Percentiles rank a stretch among this genome's conserved stretches.
Evolutionary conservation across 2,797 vertebrate species (phyloP).

Genomic region (Hydrolagus colliei): DNA sequence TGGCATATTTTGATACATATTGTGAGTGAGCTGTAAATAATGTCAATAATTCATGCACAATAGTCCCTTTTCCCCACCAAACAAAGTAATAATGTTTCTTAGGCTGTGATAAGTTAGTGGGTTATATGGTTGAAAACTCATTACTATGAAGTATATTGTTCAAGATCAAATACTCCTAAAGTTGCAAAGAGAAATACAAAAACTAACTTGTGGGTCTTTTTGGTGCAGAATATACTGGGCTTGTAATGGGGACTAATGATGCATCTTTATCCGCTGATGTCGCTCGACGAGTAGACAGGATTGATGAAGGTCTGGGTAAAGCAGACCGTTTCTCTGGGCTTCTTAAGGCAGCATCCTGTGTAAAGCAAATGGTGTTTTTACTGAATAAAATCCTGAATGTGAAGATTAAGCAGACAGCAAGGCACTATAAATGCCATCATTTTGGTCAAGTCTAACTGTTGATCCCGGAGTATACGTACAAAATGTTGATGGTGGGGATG

Average conservation of each 20-base stretch:
- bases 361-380: conserved; percentile 33
- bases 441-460: too few species aligned
- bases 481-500: too few species aligned
- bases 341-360: conserved; percentile 77
- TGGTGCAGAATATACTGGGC: conserved; percentile 60
- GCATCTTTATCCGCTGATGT: conserved; percentile 81
- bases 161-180: not conserved
- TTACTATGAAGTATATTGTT: not conserved
- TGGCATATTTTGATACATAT: too few species aligned
- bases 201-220: conserved; percentile 85
- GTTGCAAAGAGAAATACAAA: not conserved
- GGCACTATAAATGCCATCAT: too few species aligned
- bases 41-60: too few species aligned
- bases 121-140: not conserved
- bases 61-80: too few species aligned
- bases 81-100: too few species aligned
- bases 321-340: conserved; percentile 89
- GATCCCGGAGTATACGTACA: too few species aligned
- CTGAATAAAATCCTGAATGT: too few species aligned
- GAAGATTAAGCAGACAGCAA: too few species aligned
- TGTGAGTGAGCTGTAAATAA: too few species aligned
- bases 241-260: conserved; percentile 72
- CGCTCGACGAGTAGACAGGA: conserved; percentile 73
- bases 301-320: conserved; percentile 76
- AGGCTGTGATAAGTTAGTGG: too few species aligned